These are phyloP conservation scores for Drosophila mayaguana DNA, from an alignment of 2,888 invertebrate species.

Conservation along the genomic window DNA sequence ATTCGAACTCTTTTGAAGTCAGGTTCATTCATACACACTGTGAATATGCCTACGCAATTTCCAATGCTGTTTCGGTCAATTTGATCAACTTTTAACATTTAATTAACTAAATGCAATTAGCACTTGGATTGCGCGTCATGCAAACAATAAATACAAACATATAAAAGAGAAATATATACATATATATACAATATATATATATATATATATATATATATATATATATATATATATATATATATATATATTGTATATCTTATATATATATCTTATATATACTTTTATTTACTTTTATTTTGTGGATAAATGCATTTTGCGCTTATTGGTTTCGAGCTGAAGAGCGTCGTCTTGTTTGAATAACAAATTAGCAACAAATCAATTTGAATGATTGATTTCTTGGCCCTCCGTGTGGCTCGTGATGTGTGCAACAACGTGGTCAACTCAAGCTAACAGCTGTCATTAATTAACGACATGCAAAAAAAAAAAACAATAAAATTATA, in stretches of 20 bases:
- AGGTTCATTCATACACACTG: background rate
- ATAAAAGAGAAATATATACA: background rate
- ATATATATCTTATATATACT: constrained; percentile 8
- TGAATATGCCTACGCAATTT: constrained; percentile 35
- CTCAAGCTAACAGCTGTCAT: constrained; percentile 58
- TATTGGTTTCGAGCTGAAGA: constrained; percentile 42
- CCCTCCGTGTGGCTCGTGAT: constrained; percentile 58
- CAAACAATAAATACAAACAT: constrained; percentile 21
- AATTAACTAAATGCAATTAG: constrained; percentile 72
- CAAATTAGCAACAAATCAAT: constrained; percentile 76
- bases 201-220: no score
- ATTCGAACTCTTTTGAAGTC: background rate
- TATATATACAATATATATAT: background rate
- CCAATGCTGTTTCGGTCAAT: constrained; percentile 57
- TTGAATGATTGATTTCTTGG: constrained; percentile 78
- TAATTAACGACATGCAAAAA: constrained; percentile 73
- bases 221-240: background rate
- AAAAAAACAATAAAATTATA: constrained; percentile 35
- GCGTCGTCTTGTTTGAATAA: constrained; percentile 68
- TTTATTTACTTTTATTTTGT: constrained; percentile 42
- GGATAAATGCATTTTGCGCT: constrained; percentile 56
- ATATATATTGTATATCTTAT: background rate
- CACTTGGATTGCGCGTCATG: constrained; percentile 65
- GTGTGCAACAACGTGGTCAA: constrained; percentile 57
- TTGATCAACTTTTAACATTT: constrained; percentile 73